Evolutionary conservation across 2,888 invertebrate species (phyloP), one percentile per base, ranked within the genome.

Genomic region (Andrena bucephala): DNA sequence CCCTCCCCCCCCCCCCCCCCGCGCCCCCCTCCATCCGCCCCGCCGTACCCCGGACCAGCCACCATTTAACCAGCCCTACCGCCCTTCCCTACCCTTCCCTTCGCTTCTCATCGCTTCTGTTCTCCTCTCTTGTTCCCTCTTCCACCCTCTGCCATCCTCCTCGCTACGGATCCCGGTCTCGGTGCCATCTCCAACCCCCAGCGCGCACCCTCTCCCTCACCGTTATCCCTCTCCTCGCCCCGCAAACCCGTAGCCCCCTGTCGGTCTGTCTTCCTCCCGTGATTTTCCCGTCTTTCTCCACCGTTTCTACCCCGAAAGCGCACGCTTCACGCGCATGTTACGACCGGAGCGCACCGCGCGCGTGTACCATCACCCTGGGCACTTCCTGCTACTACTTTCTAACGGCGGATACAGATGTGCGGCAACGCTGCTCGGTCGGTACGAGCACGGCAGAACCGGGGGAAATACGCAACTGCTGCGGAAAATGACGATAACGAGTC

Each of bases 291-390:
- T 29, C 62, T 10, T 69, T 54, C 57, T 73, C 82, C 63, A 20
- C 67, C 57, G 52, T 84, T 60, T n/a, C 54, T 57, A 52, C 72
- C 52, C 67, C 68, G 66, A 69, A 85, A 85, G 90, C 87, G 89
- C 85, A 89, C 86, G 81, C 69, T 85, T 90, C 88, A 91, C 88
- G 92, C 91, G 92, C 92, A 91, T 90, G 90, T 89, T 90, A 90
- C 90, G 90, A 90, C 87, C 89, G 87, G 83, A 87, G 86, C 77
- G 73, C 81, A 74, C 78, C 74, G 80, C 81, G 78, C 88, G 83
- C 78, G 82, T 81, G 82, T 80, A 77, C 77, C 54, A 76, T 65
- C 70, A 76, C 77, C 77, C 62, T 70, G 72, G 75, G 72, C 72
- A 50, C 65, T 82, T 81, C 79, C 81, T 79, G 84, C 81, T 72